Percentiles rank a stretch among this genome's conserved stretches.
Conservation (phyloP, 2,888 invertebrate species). For the Spialia ferax region DNA sequence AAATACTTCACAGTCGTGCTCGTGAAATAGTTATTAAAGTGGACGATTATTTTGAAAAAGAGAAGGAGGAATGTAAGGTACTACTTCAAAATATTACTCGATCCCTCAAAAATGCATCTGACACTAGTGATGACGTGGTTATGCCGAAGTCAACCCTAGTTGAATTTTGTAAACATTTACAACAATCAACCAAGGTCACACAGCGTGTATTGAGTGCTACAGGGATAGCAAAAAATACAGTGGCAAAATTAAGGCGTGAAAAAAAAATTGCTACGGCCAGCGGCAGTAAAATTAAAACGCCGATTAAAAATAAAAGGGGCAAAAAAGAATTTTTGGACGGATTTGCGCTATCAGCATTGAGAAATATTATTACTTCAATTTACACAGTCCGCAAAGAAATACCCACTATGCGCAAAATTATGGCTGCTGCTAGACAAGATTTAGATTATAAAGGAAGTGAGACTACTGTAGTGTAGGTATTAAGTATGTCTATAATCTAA, state of each 20-base stretch:
- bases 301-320: slow-evolving; percentile 44
- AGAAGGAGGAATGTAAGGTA: slow-evolving; percentile 43
- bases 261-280: slow-evolving; percentile 39
- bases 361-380: slow-evolving; percentile 48
- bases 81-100: slow-evolving; percentile 43
- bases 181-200: slow-evolving; percentile 31
- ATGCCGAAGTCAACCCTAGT: slow-evolving; percentile 39
- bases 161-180: no score
- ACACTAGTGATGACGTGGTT: slow-evolving; percentile 40
- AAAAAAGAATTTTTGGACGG: slow-evolving; percentile 43
- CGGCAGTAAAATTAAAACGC: slow-evolving; percentile 47
- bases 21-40: slow-evolving; percentile 47
- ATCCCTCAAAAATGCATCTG: slow-evolving; percentile 22
- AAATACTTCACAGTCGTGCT: slow-evolving; percentile 45
- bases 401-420: slow-evolving; percentile 47
- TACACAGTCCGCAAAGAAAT: slow-evolving; percentile 47
- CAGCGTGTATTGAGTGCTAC: slow-evolving; percentile 43
- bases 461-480: no score
- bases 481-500: no score
- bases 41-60: slow-evolving; percentile 46
- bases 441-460: no score
- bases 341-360: slow-evolving; percentile 44
- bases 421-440: slow-evolving; percentile 46
- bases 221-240: slow-evolving; percentile 45
- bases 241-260: slow-evolving; percentile 45